Base-by-base conservation (phyloP, 2,113 vertebrate genomes). In the Ondatra zibethicus region DNA sequence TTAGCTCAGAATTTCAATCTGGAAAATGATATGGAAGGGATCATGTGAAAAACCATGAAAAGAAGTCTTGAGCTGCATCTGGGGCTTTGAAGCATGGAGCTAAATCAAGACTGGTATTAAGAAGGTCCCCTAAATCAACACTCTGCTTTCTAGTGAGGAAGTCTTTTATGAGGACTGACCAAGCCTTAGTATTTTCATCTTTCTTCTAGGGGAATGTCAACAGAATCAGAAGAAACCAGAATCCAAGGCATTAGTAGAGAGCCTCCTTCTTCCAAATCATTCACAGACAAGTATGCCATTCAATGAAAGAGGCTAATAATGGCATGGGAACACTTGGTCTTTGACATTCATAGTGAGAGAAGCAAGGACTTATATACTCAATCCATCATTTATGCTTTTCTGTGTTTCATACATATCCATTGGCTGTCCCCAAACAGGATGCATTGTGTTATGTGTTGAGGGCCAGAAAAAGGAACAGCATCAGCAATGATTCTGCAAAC, bases 51-150 rank as follows among this genome's bases (percentile, higher is more conserved):
- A 84, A 39, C 29, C 27, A 36, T 88, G 16, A 17, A 68, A 84
- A 63, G 33, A 87, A 47, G 2, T 52, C 25, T 42, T 2, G 21
- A 68, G 27, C 25, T 36, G 3, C 66, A 14, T 21, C 31, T 42
- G 19, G 23, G 4, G 5, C 1, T 39, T 55, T 25, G 17, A 63
- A 55, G 1, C 33, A 2, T 0, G 0, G 17, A 47, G 3, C 21
- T 3, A 55, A 80, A 63, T 88, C 65, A 33, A 14, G 19, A 27
- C 16, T 17, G 3, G 1, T 66, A 25, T 42, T 75, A 31, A 90
- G 80, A 92, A 77, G 17, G 81, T 25, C 39, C 25, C 23, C 14
- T 5, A 19, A 66, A 77, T 82, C 9, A 25, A 86, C 50, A 82
- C 6, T 86, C 13, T 72, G 47, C 7, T 21, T 19, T 70, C 78